Conservation (phyloP, 2,888 invertebrate species). For the Cremastinae sp. region DNA sequence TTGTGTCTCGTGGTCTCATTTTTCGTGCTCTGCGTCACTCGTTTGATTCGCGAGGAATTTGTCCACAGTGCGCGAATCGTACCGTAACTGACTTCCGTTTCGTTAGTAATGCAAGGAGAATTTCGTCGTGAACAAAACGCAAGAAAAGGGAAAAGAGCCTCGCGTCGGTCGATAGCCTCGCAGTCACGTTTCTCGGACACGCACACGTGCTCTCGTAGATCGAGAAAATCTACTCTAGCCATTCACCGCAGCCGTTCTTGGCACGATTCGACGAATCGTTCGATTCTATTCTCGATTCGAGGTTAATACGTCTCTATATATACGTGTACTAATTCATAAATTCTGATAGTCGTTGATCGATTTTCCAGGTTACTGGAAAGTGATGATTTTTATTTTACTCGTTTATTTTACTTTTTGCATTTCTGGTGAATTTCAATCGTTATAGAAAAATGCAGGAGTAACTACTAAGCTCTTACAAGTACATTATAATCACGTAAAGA, state of each 20-base stretch:
- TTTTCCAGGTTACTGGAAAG: too few species aligned
- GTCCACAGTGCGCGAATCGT: conserved; percentile 1
- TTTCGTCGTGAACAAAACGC: conserved; percentile 24
- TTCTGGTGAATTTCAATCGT: conserved; percentile 1
- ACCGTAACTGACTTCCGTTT: conserved; percentile 50
- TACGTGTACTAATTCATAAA: too few species aligned
- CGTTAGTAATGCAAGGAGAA: conserved; percentile 35
- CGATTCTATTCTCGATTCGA: too few species aligned
- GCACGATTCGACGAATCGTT: conserved; percentile 34
- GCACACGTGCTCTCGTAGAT: conserved; percentile 55
- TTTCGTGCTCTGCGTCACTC: conserved; percentile 34
- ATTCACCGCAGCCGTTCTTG: conserved; percentile 28
- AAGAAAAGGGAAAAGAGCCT: conserved; percentile 23
- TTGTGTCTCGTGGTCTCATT: conserved; percentile 41
- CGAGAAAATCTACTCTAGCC: conserved; percentile 46
- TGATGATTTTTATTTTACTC: too few species aligned
- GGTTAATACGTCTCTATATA: too few species aligned
- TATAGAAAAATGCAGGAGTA: conserved; percentile 6
- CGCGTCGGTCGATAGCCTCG: conserved; percentile 53
- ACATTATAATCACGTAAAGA: conserved; percentile 34
- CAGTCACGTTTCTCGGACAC: conserved; percentile 57
- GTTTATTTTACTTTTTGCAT: background rate
- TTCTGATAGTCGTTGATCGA: too few species aligned
- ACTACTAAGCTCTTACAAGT: conserved; percentile 13
- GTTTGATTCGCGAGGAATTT: conserved; percentile 35